Base-by-base conservation (phyloP, 1,140 invertebrate species). In the Gryon sp. region DNA sequence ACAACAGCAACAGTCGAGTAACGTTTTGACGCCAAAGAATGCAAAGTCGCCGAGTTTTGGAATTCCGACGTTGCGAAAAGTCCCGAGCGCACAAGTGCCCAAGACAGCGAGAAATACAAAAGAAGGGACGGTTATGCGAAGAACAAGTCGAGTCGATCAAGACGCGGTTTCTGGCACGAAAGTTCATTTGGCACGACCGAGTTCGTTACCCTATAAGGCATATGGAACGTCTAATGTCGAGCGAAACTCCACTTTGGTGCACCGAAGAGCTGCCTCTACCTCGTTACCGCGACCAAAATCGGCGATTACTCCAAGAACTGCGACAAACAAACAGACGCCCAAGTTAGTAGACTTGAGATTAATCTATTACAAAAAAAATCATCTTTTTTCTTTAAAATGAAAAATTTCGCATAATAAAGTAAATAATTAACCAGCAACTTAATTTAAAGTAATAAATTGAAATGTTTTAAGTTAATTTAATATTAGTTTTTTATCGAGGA, bases 161-260 rank as follows among this genome's bases (percentile, higher is more conserved):
- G 85, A 86, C 6, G 65, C 77, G 46, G 78, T 83, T 30, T 80
- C 85, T 19, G 81, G 84, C 2, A 84, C 88, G 9, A 89, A 86
- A 45, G 77, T 68, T 7, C 83, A 88, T 43, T 76, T 89, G 12
- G 72, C 86, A 2, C 81, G 92, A 72, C 92, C 92, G 0, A 90
- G 91, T 62, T 92, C 92, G 57, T 83, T 93, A 75, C 92, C 92
- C 4, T 93, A 93, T 80, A 91, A 92, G 32, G 87, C 90, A 6
- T 88, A 90, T 3, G 89, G 90, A 26, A 76, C 84, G 28, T 77
- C 79, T 4, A 59, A 82, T 0, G 89, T 89, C 68, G 86, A 87
- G 5, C 87, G 88, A 24, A 89, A 89, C 68, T 57, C 84, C 15
- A 82, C 91, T 2, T 90, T 90, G 7, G 89, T 88, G 4, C 90